Conservation (phyloP, 2,113 vertebrate genomes). For the Tragelaphus imberbis region DNA sequence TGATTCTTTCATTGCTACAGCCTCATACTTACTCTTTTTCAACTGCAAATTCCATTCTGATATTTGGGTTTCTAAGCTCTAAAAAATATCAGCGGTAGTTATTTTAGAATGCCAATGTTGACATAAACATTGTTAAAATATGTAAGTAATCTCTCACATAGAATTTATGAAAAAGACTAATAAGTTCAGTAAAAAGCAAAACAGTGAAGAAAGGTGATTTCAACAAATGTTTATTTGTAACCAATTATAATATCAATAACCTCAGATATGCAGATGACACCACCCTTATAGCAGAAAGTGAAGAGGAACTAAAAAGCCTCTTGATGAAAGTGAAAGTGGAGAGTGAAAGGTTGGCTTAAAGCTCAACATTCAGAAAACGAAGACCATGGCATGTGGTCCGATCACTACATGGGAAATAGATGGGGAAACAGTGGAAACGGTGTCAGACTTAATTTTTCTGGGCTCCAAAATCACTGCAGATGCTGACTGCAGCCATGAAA, state of each 20-base stretch:
- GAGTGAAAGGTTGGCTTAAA: too few relatives aligned
- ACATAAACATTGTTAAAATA: conserved; percentile 17
- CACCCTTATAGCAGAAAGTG: too few relatives aligned
- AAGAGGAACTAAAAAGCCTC: too few relatives aligned
- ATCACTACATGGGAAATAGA: too few relatives aligned
- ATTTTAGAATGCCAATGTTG: conserved; percentile 11
- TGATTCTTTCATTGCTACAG: conserved; percentile 75
- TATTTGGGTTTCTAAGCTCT: conserved; percentile 84
- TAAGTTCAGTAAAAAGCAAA: conserved; percentile 1
- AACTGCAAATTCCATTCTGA: conserved; percentile 80
- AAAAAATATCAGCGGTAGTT: conserved; percentile 54
- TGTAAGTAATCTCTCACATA: neutral
- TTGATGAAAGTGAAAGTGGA: too few relatives aligned
- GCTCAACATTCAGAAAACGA: too few relatives aligned
- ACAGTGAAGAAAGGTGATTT: neutral
- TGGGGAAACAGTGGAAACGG: too few relatives aligned
- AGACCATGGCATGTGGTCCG: too few relatives aligned
- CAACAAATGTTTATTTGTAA: conserved; percentile 18
- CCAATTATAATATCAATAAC: neutral
- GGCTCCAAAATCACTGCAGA: too few relatives aligned
- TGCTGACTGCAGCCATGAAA: too few relatives aligned
- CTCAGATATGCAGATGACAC: too few relatives aligned
- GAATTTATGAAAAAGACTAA: conserved; percentile 29
- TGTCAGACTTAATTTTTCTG: too few relatives aligned
- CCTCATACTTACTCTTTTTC: conserved; percentile 74